Conservation (phyloP, 2,888 invertebrate genomes). For the Nemotelus nigrinus region DNA sequence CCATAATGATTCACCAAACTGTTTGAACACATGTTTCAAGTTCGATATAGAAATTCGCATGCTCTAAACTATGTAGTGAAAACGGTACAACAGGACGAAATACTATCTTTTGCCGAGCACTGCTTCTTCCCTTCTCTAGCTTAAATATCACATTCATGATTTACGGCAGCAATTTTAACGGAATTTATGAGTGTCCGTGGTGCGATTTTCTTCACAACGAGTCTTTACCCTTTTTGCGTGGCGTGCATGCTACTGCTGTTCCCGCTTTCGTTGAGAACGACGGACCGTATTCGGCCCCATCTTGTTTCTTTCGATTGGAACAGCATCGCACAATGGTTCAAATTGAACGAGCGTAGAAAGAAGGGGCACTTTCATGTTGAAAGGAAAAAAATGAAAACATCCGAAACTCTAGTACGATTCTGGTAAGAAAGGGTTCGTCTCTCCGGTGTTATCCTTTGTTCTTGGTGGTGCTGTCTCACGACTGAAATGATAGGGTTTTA, state of each 20-base stretch:
- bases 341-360: neutral
- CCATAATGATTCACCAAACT: neutral
- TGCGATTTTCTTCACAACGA: constrained; percentile 32
- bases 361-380: neutral
- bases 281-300: neutral
- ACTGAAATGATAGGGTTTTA: constrained; percentile 21
- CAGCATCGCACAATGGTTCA: neutral
- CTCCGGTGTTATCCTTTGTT: constrained; percentile 22
- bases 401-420: neutral
- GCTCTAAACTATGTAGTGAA: neutral
- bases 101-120: too few species aligned
- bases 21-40: neutral
- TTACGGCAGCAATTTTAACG: constrained; percentile 50
- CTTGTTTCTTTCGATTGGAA: neutral
- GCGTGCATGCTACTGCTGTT: neutral
- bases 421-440: constrained; percentile 21
- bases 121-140: neutral
- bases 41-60: constrained; percentile 13
- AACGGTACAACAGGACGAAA: neutral
- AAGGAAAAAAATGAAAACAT: neutral
- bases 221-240: constrained; percentile 33
- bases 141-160: constrained; percentile 47
- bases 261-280: too few species aligned
- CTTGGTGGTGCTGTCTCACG: constrained; percentile 16
- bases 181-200: constrained; percentile 48